These are phyloP conservation scores for Ptychoptera contaminata DNA, from an alignment of 2,888 invertebrate genomes.

Conservation along the genomic window DNA sequence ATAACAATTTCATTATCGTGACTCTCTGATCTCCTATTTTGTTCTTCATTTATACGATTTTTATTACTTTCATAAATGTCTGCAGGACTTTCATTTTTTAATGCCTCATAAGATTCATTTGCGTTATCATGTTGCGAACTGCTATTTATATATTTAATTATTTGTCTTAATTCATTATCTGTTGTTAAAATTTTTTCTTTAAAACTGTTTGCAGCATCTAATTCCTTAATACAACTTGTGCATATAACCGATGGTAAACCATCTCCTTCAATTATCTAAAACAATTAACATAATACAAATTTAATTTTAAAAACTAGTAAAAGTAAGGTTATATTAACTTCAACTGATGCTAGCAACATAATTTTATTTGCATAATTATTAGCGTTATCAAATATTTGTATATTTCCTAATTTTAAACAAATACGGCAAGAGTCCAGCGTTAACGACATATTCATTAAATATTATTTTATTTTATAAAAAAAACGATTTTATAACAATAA, in stretches of 20 bases:
- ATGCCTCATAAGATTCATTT: too few relatives aligned
- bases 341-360: slow-evolving; percentile 5
- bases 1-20: too few relatives aligned
- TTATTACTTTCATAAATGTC: too few relatives aligned
- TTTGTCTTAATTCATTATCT: slow-evolving; percentile 2
- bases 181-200: slow-evolving; percentile 7
- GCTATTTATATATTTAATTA: too few relatives aligned
- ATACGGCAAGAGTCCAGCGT: slow-evolving; percentile 5
- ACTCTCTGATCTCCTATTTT: too few relatives aligned
- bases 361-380: slow-evolving; percentile 2
- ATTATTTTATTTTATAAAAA: too few relatives aligned
- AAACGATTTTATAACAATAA: too few relatives aligned
- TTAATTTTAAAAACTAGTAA: not conserved
- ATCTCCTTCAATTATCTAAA: slow-evolving; percentile 6
- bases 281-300: not conserved
- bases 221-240: slow-evolving; percentile 5
- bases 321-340: slow-evolving; percentile 1
- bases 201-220: slow-evolving; percentile 7
- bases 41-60: too few relatives aligned
- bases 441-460: too few relatives aligned
- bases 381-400: not conserved
- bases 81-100: too few relatives aligned
- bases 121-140: too few relatives aligned
- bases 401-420: slow-evolving; percentile 6
- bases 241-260: slow-evolving; percentile 9